These are phyloP conservation scores for Eolophus roseicapilla DNA, from an alignment of 2,113 vertebrate genomes.

Conservation along the genomic window DNA sequence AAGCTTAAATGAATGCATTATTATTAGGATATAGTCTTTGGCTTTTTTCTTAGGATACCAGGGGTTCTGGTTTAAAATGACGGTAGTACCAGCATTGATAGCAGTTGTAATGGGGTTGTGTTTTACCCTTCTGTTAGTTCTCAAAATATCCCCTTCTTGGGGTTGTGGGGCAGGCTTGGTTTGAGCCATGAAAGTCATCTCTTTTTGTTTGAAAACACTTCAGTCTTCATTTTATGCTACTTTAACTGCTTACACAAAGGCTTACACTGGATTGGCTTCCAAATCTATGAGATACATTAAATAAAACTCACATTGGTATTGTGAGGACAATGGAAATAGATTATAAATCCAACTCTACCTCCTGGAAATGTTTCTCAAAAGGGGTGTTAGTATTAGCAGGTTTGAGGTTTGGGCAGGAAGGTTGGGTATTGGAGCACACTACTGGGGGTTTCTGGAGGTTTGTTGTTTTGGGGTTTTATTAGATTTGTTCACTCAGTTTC, in stretches of 20 bases:
- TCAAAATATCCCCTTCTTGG: background rate
- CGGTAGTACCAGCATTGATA: background rate
- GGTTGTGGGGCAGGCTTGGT: background rate
- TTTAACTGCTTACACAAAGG: background rate
- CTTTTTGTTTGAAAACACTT: background rate
- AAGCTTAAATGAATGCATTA: background rate
- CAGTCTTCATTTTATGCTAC: background rate
- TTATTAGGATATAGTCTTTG: background rate
- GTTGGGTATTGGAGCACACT: background rate
- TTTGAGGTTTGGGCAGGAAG: background rate
- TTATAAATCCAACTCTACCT: background rate
- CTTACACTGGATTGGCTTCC: background rate
- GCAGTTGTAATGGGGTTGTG: background rate
- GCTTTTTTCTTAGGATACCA: background rate
- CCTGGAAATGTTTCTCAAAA: background rate
- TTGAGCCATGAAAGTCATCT: background rate
- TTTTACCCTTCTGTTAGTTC: background rate
- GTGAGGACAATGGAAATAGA: background rate
- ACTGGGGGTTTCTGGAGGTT: background rate
- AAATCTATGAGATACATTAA: background rate
- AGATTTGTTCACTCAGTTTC: background rate
- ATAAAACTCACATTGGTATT: background rate
- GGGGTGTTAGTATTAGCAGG: background rate
- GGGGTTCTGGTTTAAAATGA: background rate
- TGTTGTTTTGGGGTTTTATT: background rate